These are phyloP conservation scores for Muntiacus muntjak DNA, from an alignment of 2,113 vertebrate species.

Conservation along the genomic window DNA sequence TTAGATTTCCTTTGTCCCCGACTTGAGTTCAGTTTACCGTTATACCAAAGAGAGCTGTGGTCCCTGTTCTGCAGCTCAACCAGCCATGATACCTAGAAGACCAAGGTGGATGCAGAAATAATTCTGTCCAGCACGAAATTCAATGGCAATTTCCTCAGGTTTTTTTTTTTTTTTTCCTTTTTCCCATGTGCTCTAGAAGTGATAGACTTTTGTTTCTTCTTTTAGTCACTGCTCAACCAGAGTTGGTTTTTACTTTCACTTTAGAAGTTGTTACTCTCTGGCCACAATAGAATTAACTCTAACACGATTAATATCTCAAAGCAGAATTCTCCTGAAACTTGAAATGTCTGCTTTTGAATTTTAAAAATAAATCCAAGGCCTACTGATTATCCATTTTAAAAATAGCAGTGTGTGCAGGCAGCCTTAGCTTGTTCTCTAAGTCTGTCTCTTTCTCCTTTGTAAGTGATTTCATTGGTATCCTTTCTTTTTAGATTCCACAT, in stretches of 20 bases:
- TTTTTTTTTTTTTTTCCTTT: neutral
- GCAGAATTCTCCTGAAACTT: neutral
- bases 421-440: too few relatives aligned
- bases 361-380: neutral
- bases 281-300: neutral
- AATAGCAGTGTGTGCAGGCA: too few relatives aligned
- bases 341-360: neutral
- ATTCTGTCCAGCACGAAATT: neutral
- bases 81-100: neutral
- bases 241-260: neutral
- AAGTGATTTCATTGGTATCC: too few relatives aligned
- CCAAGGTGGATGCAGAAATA: neutral
- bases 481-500: too few relatives aligned
- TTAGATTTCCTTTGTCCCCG: neutral
- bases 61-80: neutral
- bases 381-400: too few relatives aligned
- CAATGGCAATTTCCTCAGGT: neutral
- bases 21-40: neutral
- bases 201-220: neutral
- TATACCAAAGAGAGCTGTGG: neutral
- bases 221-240: neutral
- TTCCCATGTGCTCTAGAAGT: neutral
- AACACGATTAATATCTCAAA: neutral
- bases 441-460: too few relatives aligned
- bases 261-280: neutral